Evolutionary conservation across 2,797 vertebrate genomes (phyloP).

Genomic region (Amniataba percoides): DNA sequence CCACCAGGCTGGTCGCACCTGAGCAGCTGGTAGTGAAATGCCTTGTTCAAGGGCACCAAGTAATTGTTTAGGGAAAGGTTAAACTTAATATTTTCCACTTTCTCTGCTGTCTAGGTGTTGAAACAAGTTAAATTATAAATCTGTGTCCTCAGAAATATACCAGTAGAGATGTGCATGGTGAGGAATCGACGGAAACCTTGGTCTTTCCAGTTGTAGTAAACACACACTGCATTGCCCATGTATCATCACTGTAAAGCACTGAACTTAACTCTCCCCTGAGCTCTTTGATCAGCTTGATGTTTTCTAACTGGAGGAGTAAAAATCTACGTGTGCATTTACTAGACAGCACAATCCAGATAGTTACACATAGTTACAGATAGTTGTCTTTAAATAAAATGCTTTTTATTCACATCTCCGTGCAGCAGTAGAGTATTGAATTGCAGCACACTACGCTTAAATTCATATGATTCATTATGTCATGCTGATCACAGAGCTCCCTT

Average conservation of each 20-base stretch:
- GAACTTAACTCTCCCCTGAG: background rate
- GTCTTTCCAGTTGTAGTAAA: background rate
- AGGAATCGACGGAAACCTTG: background rate
- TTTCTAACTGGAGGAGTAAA: background rate
- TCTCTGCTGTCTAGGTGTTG: background rate
- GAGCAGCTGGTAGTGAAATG: slow-evolving; percentile 18
- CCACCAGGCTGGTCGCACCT: background rate
- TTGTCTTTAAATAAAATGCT: background rate
- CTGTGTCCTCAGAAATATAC: too few relatives aligned
- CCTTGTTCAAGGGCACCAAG: background rate
- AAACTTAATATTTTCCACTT: background rate
- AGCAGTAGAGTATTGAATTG: background rate
- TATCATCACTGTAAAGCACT: slow-evolving; percentile 16
- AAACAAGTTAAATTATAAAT: background rate
- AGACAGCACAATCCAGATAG: background rate
- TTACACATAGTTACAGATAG: too few relatives aligned
- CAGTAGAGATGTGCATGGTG: background rate
- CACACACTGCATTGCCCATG: slow-evolving; percentile 9
- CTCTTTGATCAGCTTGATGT: slow-evolving; percentile 14
- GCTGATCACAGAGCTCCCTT: slow-evolving; percentile 14
- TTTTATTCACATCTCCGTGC: background rate
- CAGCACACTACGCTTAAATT: background rate
- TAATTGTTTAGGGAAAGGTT: background rate
- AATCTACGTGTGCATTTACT: background rate
- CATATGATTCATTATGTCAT: background rate